phyloP scores from a whole-genome alignment of 2,797 vertebrate species.

The Hirundo rustica region DNA sequence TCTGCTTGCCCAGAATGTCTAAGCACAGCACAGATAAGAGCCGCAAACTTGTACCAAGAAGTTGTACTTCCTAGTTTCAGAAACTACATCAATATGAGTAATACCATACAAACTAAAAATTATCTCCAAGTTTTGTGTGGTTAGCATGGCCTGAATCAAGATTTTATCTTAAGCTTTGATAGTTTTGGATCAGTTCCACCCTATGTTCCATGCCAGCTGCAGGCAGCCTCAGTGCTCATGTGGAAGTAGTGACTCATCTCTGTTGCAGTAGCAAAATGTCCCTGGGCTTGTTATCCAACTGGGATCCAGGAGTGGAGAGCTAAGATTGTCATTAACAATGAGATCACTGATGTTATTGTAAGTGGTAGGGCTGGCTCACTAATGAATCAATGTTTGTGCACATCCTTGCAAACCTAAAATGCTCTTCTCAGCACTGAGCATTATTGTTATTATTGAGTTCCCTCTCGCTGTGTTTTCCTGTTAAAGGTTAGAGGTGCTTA shows the following conservation, averaged over 20 bases:
- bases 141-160: background rate
- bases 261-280: background rate
- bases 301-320: background rate
- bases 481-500: background rate
- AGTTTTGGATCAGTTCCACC: background rate
- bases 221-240: rapidly evolving
- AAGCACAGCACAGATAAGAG: background rate
- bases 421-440: background rate
- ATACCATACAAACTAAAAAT: background rate
- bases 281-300: background rate
- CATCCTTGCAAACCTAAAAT: background rate
- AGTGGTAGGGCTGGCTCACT: conserved; percentile 17
- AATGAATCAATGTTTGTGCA: background rate
- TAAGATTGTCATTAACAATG: conserved; percentile 5
- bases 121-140: background rate
- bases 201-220: background rate
- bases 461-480: background rate
- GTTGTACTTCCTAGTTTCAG: background rate
- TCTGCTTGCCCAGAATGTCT: background rate
- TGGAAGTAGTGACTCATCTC: conserved; percentile 33
- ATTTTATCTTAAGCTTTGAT: background rate
- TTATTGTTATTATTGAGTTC: background rate
- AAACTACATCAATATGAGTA: background rate
- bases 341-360: conserved; percentile 15
- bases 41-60: background rate